Percentiles rank a stretch among this genome's conserved stretches.
Evolutionary conservation across 37 sponge, comb jelly and placozoan species (phyloP).

Genomic region (Agelas oroides): DNA sequence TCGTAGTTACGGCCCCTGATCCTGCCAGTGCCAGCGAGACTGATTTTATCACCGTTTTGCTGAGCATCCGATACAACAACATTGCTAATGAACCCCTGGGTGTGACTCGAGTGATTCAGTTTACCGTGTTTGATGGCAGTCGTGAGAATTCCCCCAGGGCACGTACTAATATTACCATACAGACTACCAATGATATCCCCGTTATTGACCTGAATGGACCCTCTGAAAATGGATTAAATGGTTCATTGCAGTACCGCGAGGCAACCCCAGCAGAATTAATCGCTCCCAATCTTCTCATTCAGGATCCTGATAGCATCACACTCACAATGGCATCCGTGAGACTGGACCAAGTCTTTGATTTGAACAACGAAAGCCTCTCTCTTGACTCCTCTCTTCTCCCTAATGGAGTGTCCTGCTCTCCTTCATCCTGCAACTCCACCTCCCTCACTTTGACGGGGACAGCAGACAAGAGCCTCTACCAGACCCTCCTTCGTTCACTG

Average conservation of each 20-base stretch:
- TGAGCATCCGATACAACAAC: slow-evolving; percentile 33
- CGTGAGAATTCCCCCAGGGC: slow-evolving; percentile 26
- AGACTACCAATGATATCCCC: slow-evolving; percentile 63
- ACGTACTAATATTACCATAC: slow-evolving; percentile 29
- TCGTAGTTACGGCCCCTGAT: slow-evolving; percentile 5
- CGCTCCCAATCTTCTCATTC: slow-evolving; percentile 8
- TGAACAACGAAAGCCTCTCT: slow-evolving; percentile 50
- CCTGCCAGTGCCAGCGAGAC: slow-evolving; percentile 14
- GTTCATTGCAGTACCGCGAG: slow-evolving; percentile 43
- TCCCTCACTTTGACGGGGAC: slow-evolving; percentile 49
- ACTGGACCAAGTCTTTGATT: slow-evolving; percentile 60
- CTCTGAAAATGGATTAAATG: slow-evolving; percentile 15
- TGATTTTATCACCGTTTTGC: slow-evolving; percentile 54
- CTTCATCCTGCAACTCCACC: slow-evolving; percentile 45
- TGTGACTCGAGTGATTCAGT: slow-evolving; percentile 32
- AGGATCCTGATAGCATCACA: slow-evolving; percentile 57
- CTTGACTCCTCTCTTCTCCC: slow-evolving; percentile 30
- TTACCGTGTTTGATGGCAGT: slow-evolving; percentile 58
- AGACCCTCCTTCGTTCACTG: slow-evolving; percentile 46
- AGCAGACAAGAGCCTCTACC: slow-evolving; percentile 29
- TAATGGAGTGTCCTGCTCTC: slow-evolving; percentile 36
- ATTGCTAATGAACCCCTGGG: slow-evolving; percentile 54
- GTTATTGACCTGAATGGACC: slow-evolving; percentile 52
- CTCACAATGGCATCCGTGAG: slow-evolving; percentile 23
- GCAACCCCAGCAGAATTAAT: slow-evolving; percentile 27